Evolutionary conservation across 2,797 vertebrate species (phyloP), one percentile per base, ranked within the genome.

Genomic region (Spondyliosoma cantharus): DNA sequence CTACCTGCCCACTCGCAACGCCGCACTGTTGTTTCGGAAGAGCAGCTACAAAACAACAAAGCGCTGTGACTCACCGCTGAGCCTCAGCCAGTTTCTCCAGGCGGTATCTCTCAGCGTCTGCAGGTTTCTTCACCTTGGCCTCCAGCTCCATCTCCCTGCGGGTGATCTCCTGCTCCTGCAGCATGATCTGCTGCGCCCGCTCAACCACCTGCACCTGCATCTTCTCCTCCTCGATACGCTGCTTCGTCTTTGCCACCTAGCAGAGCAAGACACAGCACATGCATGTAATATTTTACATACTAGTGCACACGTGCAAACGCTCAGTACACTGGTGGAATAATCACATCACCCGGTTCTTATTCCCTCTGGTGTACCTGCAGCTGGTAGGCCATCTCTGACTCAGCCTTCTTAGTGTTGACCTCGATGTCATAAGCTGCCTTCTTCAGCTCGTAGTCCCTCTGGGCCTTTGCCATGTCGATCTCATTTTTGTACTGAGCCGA

Each of bases 231-330:
- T 97, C 97, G 0, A 97, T 97, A 8, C 94, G 94, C 88, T 97
- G 97, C 94, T 97, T 97, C 0, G 97, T 97, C 92, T 97, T 97
- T 0, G 97, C 97, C 25, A 97, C 97, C 97, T 97, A 86, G 0
- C 7, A 4, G 37, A 29, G 7, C 61, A 53, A 54, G 32, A 52
- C n/a, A 37, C 2, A 19, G 48, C 17, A 0, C 2, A 25, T 7
- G 1, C 3, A 54, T 1, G 5, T 12, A 7, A n/a, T 11, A 15
- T 29, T 24, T 58, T 0, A 0, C n/a, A 37, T 37, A 37, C 7
- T 1, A 37, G 7, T 37, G 32, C 32, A 9, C 32, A 37, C 5
- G 12, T 54, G 32, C 19, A 45, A 12, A 42, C 9, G n/a, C 8
- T 8, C 24, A n/a, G 7, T 8, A 37, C 8, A 12, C 25, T 19